phyloP scores from a whole-genome alignment of 92 coral and sea anemone genomes.

The Umimayanthus chanpuru region DNA sequence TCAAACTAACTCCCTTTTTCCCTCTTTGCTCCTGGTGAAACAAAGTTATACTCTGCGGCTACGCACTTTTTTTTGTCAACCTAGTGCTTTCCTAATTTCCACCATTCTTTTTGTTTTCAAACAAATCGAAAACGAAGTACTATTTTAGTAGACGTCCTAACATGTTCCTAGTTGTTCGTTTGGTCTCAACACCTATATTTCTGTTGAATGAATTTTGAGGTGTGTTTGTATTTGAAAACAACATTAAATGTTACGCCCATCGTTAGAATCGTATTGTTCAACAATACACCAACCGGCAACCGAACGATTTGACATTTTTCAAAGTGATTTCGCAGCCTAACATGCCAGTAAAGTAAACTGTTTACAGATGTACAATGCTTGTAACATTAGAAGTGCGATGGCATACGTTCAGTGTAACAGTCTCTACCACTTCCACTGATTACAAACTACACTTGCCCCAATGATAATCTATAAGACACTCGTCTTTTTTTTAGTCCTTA shows the following conservation, averaged over 20 bases:
- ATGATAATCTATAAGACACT: not conserved
- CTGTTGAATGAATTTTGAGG: too few relatives aligned
- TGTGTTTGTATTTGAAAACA: not conserved
- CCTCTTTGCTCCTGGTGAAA: not conserved
- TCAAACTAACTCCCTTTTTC: not conserved
- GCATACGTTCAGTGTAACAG: not conserved
- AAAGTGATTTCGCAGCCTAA: not conserved
- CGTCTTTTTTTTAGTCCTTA: not conserved
- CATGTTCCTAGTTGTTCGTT: not conserved
- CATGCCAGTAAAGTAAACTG: not conserved
- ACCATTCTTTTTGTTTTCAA: not conserved
- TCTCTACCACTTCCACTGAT: too few relatives aligned
- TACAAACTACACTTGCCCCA: too few relatives aligned
- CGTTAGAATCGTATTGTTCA: not conserved
- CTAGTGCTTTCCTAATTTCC: not conserved
- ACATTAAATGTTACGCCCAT: not conserved
- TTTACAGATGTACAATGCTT: not conserved
- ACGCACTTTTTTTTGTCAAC: too few relatives aligned
- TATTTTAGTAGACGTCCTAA: not conserved
- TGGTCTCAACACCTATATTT: not conserved
- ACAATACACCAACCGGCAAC: not conserved
- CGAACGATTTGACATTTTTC: not conserved
- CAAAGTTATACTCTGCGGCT: not conserved
- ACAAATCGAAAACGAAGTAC: not conserved
- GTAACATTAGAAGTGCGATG: not conserved